Percentiles rank a stretch among this genome's conserved stretches.
Conservation (phyloP, 2,888 invertebrate genomes). For the Agrochola litura region DNA sequence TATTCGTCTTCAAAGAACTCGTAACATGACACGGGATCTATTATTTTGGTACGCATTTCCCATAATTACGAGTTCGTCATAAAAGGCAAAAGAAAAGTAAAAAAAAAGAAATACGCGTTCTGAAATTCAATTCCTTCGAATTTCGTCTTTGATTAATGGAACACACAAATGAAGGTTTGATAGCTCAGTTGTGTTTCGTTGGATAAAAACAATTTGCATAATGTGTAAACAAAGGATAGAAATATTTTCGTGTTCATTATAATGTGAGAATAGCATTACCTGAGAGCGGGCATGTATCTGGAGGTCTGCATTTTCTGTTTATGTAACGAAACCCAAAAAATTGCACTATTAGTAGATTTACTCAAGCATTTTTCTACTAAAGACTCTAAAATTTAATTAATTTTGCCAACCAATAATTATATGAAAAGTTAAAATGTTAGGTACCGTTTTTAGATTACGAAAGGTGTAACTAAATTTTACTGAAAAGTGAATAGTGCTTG, state of each 20-base stretch:
- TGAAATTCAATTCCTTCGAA: conserved; percentile 61
- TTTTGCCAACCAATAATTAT: conserved; percentile 5
- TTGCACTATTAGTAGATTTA: not conserved
- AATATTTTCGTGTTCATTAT: conserved; percentile 44
- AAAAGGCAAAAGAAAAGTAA: conserved; percentile 45
- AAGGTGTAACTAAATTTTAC: not conserved
- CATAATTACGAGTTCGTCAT: conserved; percentile 64
- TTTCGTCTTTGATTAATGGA: conserved; percentile 72
- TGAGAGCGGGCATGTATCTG: conserved; percentile 6
- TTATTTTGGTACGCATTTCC: conserved; percentile 61
- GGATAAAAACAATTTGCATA: conserved; percentile 55
- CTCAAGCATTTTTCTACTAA: not conserved
- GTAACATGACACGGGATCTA: conserved; percentile 48
- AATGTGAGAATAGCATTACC: conserved; percentile 20
- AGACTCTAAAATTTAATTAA: not conserved
- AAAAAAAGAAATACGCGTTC: conserved; percentile 53
- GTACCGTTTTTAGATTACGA: not conserved
- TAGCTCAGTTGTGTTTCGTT: conserved; percentile 37
- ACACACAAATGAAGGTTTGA: conserved; percentile 52
- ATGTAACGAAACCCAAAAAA: conserved; percentile 12
- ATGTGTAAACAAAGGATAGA: conserved; percentile 46
- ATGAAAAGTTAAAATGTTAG: not conserved
- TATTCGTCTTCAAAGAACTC: conserved; percentile 45
- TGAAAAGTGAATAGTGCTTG: not conserved
- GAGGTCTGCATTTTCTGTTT: conserved; percentile 28